Evolutionary conservation across 2,888 invertebrate species (phyloP), one percentile per base, ranked within the genome.

Genomic region (Arenicola marina): DNA sequence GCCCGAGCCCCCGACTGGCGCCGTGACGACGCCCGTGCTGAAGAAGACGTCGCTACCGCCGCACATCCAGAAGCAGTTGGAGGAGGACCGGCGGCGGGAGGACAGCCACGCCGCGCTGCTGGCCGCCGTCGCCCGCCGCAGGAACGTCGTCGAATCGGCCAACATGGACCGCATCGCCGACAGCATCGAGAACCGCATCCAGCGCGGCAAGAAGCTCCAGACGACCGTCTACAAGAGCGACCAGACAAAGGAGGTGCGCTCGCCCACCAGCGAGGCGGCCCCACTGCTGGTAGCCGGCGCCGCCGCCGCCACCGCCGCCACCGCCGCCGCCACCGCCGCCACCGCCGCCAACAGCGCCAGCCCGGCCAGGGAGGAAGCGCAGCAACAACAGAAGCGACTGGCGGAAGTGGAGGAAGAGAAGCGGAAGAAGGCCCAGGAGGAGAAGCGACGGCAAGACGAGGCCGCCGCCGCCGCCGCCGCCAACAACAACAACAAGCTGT

Each of bases 121-220:
- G 59, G 78, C 76, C 15, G 81, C 81, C 3, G 77, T 81, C 2
- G 78, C 76, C n/a, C 75, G 71, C 58, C 65, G 81, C 18, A 73
- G 78, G 48, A 67, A 66, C 38, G 53, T 74, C n/a, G 71, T 81
- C 4, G 76, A 77, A 24, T 70, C 74, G 53, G 57, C 59, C 21
- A 63, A 73, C n/a, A 73, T 76, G 43, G 65, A 66, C 18, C 61
- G 68, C 15, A 72, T 79, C 48, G 75, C 78, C 28, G 73, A 76
- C n/a, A 70, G 69, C 38, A 79, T 80, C 32, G 80, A 80, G 65
- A 70, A 72, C 38, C 69, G 71, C 46, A 66, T 80, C 21, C 73
- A 78, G 60, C 76, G 76, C 61, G 75, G 73, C 21, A 78, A 78
- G 69, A 78, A 79, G 62, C 65, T 80, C 18, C 80, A 80, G 62